Evolutionary conservation across 2,113 vertebrate species (phyloP), one percentile per base, ranked within the genome.

Genomic region (Eudyptes chrysolophus): DNA sequence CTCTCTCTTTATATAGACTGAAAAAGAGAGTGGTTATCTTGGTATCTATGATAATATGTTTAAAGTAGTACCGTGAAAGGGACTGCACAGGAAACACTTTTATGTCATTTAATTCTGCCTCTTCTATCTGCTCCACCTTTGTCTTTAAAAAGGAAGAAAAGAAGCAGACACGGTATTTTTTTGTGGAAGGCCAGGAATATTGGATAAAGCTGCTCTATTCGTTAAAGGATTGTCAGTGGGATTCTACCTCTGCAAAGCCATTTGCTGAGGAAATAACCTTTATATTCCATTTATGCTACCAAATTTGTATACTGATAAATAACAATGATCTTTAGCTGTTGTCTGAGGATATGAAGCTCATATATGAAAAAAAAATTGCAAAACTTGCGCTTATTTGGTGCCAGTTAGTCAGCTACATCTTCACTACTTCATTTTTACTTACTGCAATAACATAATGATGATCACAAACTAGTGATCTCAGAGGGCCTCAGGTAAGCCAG

Each of bases 401-500:
- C 44, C 54, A 30, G 71, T 72, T 91, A 85, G 40, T 75, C 91
- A 94, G 84, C 86, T 71, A 25, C 27, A 72, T 57, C 69, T 81
- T 87, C 62, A 54, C 42, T 89, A 21, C 29, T 84, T 77, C 16
- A 42, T 68, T 94, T 77, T 81, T 68, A 60, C 55, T 72, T 82
- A 57, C 55, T 90, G 32, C 57, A 82, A 79, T 88, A 92, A 89
- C 86, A 75, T 75, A 68, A 89, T 68, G 65, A 52, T 72, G 91
- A 92, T 84, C 64, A 84, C 58, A 77, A 76, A 84, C 29, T 87
- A 36, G 81, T 91, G 78, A 91, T 94, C 90, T 89, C 84, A 94
- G 80, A 95, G 89, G 60, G 89, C 26, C 77, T 94, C 84, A 96
- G 97, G 97, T 98, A 98, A 98, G 97, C 97, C 93, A 90, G 89